A percentile compares a stretch with the other conserved stretches of the same genome.
Evolutionary conservation across 2,113 vertebrate species (phyloP).

Genomic region (Danionella cerebrum): DNA sequence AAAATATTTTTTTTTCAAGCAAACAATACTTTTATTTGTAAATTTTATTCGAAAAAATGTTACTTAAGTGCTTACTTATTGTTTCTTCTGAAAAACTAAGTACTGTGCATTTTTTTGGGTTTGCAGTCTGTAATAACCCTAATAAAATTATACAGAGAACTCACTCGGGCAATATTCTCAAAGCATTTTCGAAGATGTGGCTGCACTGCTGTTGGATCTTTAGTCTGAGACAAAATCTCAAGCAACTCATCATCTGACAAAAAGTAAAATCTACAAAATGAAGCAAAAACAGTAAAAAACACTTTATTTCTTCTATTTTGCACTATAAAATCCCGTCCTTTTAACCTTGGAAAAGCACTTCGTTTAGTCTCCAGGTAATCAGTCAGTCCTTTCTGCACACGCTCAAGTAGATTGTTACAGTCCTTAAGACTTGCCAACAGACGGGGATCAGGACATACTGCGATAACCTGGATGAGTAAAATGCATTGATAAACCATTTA

Average conservation of each 20-base stretch:
- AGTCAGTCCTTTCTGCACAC: constrained; percentile 84
- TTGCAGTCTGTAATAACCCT: no score
- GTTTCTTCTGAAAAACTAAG: no score
- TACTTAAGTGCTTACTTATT: no score
- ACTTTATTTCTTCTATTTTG: no score
- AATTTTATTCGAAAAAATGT: no score
- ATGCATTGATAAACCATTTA: not conserved
- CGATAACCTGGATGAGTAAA: constrained; percentile 69
- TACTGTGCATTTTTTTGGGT: no score
- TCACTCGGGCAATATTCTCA: constrained; percentile 79
- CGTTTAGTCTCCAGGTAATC: constrained; percentile 85
- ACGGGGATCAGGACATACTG: constrained; percentile 69
- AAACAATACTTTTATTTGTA: no score
- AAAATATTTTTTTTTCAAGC: no score
- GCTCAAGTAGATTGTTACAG: constrained; percentile 73
- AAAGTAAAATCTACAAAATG: constrained; percentile 80
- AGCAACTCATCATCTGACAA: constrained; percentile 88
- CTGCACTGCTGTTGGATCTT: constrained; percentile 85
- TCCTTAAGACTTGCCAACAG: constrained; percentile 70
- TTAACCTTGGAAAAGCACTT: constrained; percentile 74
- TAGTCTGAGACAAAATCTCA: constrained; percentile 86
- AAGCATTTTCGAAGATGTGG: constrained; percentile 88
- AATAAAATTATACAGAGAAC: no score
- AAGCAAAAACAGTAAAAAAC: not conserved
- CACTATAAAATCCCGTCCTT: not conserved